Percentiles rank a stretch among this genome's conserved stretches.
phyloP scores from a whole-genome alignment of 2,113 vertebrate species.

The Sprattus sprattus region DNA sequence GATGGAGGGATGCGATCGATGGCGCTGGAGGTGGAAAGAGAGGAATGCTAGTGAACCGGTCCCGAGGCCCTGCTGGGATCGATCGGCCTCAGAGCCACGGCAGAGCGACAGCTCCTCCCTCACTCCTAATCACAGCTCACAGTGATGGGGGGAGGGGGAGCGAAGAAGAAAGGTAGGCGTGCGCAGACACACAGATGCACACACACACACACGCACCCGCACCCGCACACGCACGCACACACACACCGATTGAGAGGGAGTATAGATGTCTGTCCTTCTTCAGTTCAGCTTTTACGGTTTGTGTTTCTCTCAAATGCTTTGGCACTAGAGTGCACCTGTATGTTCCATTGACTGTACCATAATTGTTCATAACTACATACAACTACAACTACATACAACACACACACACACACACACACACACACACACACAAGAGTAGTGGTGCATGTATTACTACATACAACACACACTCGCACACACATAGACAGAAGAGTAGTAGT shows the following conservation, averaged over 20 bases:
- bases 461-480: too few species aligned
- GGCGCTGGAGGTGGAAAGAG: not conserved
- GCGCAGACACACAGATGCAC: not conserved
- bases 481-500: too few species aligned
- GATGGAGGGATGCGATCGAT: not conserved
- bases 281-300: not conserved
- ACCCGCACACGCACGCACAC: not conserved
- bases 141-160: not conserved
- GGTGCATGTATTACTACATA: too few species aligned
- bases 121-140: not conserved
- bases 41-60: not conserved
- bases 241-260: not conserved
- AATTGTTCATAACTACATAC: too few species aligned
- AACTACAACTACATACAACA: too few species aligned
- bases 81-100: not conserved
- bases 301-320: not conserved
- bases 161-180: not conserved
- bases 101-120: not conserved
- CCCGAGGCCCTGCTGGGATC: not conserved
- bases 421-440: too few species aligned
- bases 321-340: not conserved
- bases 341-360: not conserved
- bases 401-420: too few species aligned
- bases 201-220: too few species aligned
- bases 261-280: not conserved